These are phyloP conservation scores for Catostomus latipinnis DNA, from an alignment of 2,797 vertebrate genomes.

Conservation along the genomic window DNA sequence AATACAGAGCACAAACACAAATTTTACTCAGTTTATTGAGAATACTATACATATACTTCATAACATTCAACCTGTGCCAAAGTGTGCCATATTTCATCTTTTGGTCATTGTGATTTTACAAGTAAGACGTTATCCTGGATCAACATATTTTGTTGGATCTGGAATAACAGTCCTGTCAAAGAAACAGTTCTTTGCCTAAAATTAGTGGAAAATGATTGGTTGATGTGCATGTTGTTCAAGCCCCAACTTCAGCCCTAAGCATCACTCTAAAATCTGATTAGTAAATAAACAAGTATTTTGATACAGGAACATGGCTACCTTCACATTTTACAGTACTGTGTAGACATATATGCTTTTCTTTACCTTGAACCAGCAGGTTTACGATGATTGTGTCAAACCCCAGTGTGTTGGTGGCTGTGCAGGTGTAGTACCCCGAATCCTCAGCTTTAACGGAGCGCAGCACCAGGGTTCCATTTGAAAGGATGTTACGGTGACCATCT, in stretches of 20 bases:
- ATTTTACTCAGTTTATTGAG: background rate
- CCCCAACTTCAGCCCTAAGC: no score
- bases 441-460: slow-evolving; percentile 95
- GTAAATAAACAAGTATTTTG: background rate
- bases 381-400: slow-evolving; percentile 98
- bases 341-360: background rate
- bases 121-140: no score
- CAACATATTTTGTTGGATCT: no score
- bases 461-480: slow-evolving; percentile 91
- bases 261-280: no score
- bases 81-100: no score
- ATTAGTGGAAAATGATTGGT: no score
- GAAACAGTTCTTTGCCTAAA: no score
- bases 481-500: slow-evolving; percentile 92
- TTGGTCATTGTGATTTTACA: no score
- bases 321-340: background rate
- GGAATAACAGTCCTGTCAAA: no score
- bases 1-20: slow-evolving; percentile 29
- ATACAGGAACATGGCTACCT: no score
- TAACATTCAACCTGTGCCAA: background rate
- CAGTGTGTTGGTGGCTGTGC: slow-evolving; percentile 96
- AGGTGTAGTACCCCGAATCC: slow-evolving; percentile 97
- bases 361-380: slow-evolving; percentile 97
- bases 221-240: no score
- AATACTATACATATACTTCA: background rate